Evolutionary conservation across 64 coral and sea anemone genomes (phyloP), one percentile per base, ranked within the genome.

Genomic region (Montipora sp.): DNA sequence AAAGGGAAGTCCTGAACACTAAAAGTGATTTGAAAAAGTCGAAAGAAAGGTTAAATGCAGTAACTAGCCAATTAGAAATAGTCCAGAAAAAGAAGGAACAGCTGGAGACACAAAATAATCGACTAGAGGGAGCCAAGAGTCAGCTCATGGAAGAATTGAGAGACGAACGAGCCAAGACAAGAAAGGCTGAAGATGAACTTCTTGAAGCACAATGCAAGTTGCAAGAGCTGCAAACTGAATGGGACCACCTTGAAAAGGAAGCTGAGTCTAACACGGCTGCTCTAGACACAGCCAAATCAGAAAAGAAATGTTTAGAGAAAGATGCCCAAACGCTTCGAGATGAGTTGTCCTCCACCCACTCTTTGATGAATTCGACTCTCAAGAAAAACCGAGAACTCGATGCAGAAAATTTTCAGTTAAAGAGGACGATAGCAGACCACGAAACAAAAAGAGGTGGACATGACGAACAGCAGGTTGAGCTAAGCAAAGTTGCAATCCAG

Each of bases 271-370:
- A 72, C 12, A 63, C 70, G n/a, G 71, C 18, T 70, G 46, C 68
- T 71, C 11, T 85, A 11, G 82, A 85, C 46, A 51, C 63, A 70
- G 63, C 68, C 46, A 70, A 71, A 50, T 71, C 82, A 2, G 82
- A 85, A 47, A 85, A 85, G 60, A 85, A 85, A 85, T 48, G 48
- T 47, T n/a, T 85, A 14, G 82, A 85, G 8, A 85, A 85, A 20
- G 82, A 85, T 45, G 48, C 21, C 10, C 63, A 85, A 63, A 14
- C 65, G 18, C 82, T 85, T 10, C 66, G 65, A 50, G 82, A 85
- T 66, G 82, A 85, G 19, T 45, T 85, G 61, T 85, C 82, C 49
- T 85, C 61, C 1, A 16, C 65, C 15, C 82, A 85, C 47, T 45
- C 65, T 23, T 22, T 85, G 10, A 85, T 85, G 82, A 85, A 85